Percentiles rank a stretch among this genome's conserved stretches.
Evolutionary conservation across 2,797 vertebrate genomes (phyloP).

Genomic region (Microchirus variegatus): DNA sequence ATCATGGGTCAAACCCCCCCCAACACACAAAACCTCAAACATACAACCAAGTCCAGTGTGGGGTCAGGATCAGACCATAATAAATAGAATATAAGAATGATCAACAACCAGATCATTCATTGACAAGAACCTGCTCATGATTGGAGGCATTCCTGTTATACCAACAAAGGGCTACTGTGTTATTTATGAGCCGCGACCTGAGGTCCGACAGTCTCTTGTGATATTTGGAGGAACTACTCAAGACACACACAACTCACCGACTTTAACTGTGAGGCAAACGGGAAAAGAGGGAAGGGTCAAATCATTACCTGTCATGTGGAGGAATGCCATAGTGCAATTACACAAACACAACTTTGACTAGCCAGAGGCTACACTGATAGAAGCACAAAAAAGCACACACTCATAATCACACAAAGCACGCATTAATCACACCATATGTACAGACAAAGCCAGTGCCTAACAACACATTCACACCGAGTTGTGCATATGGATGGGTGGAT

Average conservation of each 20-base stretch:
- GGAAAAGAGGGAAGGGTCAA: conserved; percentile 17
- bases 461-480: conserved; percentile 26
- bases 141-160: neutral
- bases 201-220: conserved; percentile 7
- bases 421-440: conserved; percentile 21
- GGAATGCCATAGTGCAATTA: conserved; percentile 29
- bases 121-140: conserved; percentile 27
- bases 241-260: conserved; percentile 29
- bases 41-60: neutral
- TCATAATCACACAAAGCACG: conserved; percentile 29
- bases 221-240: conserved; percentile 28
- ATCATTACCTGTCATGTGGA: conserved; percentile 31
- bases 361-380: conserved; percentile 15
- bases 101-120: conserved; percentile 23
- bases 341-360: conserved; percentile 26
- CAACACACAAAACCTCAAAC: neutral
- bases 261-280: conserved; percentile 12
- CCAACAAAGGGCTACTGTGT: conserved; percentile 7
- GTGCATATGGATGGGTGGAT: conserved; percentile 39
- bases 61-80: conserved; percentile 3
- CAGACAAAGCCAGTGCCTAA: neutral
- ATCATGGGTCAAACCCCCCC: conserved; percentile 41
- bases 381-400: conserved; percentile 28
- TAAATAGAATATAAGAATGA: conserved; percentile 7
- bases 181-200: conserved; percentile 6